A percentile compares a stretch with the other conserved stretches of the same genome.
Evolutionary conservation across 2,797 vertebrate species (phyloP).

Genomic region (Bovichtus variegatus): DNA sequence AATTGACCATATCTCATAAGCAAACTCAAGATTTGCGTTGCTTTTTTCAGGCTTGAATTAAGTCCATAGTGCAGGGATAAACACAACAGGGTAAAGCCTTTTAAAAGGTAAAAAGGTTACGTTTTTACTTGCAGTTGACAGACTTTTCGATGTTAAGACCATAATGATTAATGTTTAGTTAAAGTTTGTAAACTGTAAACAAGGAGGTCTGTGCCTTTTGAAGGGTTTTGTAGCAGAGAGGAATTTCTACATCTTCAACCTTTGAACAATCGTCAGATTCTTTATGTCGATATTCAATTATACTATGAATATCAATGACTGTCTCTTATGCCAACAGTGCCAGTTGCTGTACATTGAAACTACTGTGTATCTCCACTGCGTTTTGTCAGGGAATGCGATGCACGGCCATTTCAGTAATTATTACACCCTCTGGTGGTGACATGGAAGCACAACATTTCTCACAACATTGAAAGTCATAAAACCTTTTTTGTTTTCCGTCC

Average conservation of each 20-base stretch:
- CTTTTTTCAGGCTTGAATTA: slow-evolving; percentile 48
- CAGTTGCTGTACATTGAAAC: slow-evolving; percentile 64
- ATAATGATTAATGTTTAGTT: slow-evolving; percentile 24
- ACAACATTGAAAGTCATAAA: slow-evolving; percentile 18
- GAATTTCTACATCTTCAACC: slow-evolving; percentile 50
- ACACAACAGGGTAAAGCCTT: slow-evolving; percentile 58
- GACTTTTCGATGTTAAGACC: slow-evolving; percentile 14
- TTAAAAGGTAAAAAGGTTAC: slow-evolving; percentile 1
- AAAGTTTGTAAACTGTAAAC: slow-evolving; percentile 23
- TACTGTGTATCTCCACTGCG: slow-evolving; percentile 54
- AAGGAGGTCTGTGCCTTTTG: slow-evolving; percentile 62
- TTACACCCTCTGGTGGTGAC: slow-evolving; percentile 62
- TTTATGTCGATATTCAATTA: slow-evolving; percentile 53
- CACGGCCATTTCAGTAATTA: slow-evolving; percentile 27
- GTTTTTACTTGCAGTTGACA: slow-evolving; percentile 12
- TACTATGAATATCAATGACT: slow-evolving; percentile 45
- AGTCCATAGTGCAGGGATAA: slow-evolving; percentile 27
- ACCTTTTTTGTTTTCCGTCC: slow-evolving; percentile 3
- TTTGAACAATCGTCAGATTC: slow-evolving; percentile 37
- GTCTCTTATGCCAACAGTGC: slow-evolving; percentile 72
- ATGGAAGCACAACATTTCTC: slow-evolving; percentile 71
- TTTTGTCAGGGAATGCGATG: slow-evolving; percentile 63
- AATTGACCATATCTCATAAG: slow-evolving; percentile 30
- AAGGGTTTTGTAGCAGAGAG: slow-evolving; percentile 52
- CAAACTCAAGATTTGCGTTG: slow-evolving; percentile 23